Percentiles rank a stretch among this genome's conserved stretches.
These are phyloP conservation scores for Macroramphosus scolopax DNA, from an alignment of 2,797 vertebrate genomes.

Conservation along the genomic window DNA sequence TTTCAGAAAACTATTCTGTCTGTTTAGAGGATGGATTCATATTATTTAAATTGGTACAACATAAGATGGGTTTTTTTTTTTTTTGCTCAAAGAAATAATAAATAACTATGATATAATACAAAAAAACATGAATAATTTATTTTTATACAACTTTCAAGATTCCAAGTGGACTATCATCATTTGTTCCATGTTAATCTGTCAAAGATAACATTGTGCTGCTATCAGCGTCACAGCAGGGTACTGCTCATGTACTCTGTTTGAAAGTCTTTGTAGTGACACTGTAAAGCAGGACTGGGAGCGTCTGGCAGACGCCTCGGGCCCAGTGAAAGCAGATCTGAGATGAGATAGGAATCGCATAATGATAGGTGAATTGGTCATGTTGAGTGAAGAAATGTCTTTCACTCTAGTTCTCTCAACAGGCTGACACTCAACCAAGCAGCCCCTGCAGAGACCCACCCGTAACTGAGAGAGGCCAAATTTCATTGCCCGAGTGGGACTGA, in stretches of 20 bases:
- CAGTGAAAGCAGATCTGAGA: conserved; percentile 65
- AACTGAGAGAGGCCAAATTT: conserved; percentile 23
- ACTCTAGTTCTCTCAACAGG: conserved; percentile 47
- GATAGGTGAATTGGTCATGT: conserved; percentile 48
- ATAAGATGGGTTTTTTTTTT: too few species aligned
- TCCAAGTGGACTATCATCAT: too few species aligned
- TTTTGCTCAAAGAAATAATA: too few species aligned
- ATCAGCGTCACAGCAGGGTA: conserved; percentile 39
- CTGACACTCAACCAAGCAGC: conserved; percentile 11
- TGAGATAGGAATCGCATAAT: conserved; percentile 38
- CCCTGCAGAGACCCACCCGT: conserved; percentile 4
- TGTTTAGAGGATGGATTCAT: too few species aligned
- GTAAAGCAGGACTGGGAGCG: conserved; percentile 37
- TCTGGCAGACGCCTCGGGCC: conserved; percentile 60
- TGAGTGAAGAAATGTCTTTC: conserved; percentile 58
- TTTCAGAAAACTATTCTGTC: too few species aligned
- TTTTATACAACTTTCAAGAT: too few species aligned
- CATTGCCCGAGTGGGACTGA: conserved; percentile 2
- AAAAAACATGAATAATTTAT: too few species aligned
- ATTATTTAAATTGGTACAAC: too few species aligned
- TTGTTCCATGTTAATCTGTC: too few species aligned
- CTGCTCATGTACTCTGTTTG: conserved; percentile 48
- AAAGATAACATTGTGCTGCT: conserved; percentile 9
- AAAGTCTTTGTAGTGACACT: conserved; percentile 53
- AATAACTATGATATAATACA: too few species aligned